These are phyloP conservation scores for Erynnis tages DNA, from an alignment of 2,888 invertebrate species.

Conservation along the genomic window DNA sequence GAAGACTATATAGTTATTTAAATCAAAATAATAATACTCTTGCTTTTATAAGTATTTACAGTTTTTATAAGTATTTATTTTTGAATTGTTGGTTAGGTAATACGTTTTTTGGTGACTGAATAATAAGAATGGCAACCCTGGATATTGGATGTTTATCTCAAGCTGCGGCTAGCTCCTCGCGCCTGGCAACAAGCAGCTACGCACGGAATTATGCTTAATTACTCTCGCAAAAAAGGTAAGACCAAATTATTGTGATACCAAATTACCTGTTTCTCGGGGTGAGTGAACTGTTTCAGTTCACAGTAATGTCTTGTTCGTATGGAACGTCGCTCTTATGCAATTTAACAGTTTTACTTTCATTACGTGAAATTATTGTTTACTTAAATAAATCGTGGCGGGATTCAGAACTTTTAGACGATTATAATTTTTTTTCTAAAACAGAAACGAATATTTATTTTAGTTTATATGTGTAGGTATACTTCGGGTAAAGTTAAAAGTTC, in stretches of 20 bases:
- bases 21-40: no score
- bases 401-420: no score
- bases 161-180: not conserved
- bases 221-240: constrained; percentile 20
- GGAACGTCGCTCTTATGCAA: constrained; percentile 2
- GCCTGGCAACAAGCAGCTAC: constrained; percentile 14
- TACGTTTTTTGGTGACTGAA: no score
- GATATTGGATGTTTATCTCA: not conserved
- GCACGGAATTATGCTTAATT: constrained; percentile 24
- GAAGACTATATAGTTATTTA: no score
- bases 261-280: constrained; percentile 25
- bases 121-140: not conserved
- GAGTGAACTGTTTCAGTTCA: constrained; percentile 19
- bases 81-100: no score
- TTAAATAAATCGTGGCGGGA: no score
- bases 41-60: no score
- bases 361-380: not conserved
- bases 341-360: constrained; percentile 16
- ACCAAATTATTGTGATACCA: constrained; percentile 24
- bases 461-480: no score
- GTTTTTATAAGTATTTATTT: no score
- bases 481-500: no score
- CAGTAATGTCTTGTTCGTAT: constrained; percentile 5
- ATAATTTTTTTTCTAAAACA: no score
- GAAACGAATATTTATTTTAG: no score